Percentiles rank a stretch among this genome's conserved stretches.
Evolutionary conservation across 1,140 invertebrate species (phyloP).

Genomic region (Drosophila guanche): DNA sequence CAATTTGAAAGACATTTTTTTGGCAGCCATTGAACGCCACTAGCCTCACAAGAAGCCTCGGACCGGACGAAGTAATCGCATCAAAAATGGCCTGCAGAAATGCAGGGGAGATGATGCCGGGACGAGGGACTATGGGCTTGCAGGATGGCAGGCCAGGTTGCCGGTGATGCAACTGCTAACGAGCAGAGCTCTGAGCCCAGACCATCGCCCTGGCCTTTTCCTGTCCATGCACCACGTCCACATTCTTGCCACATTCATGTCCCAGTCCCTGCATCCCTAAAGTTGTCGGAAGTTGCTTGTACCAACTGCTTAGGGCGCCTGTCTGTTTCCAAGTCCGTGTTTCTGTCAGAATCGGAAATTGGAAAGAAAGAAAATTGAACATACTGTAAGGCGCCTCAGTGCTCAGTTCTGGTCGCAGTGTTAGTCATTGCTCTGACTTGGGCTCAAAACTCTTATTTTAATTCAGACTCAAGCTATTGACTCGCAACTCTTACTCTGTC

Average conservation of each 20-base stretch:
- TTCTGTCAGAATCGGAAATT: slow-evolving; percentile 67
- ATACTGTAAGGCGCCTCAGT: slow-evolving; percentile 51
- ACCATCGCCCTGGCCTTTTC: too few relatives aligned
- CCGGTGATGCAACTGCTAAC: slow-evolving; percentile 61
- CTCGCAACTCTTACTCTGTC: too few relatives aligned
- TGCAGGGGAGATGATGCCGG: slow-evolving; percentile 4
- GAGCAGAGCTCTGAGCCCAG: slow-evolving; percentile 19
- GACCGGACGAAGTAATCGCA: not conserved
- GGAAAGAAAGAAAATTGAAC: slow-evolving; percentile 63
- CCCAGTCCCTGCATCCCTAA: not conserved
- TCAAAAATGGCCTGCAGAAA: slow-evolving; percentile 20
- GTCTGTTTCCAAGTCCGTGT: slow-evolving; percentile 11
- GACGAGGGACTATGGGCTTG: not conserved
- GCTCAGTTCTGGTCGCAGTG: too few relatives aligned
- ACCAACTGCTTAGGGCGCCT: slow-evolving; percentile 42
- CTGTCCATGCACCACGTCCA: slow-evolving; percentile 9
- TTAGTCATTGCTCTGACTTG: not conserved
- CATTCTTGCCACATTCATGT: not conserved
- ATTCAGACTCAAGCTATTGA: too few relatives aligned
- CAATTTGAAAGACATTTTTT: slow-evolving; percentile 1
- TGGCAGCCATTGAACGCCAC: not conserved
- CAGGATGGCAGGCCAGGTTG: slow-evolving; percentile 4
- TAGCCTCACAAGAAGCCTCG: too few relatives aligned
- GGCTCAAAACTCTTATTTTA: not conserved
- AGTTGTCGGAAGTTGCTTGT: slow-evolving; percentile 55